A percentile compares a stretch with the other conserved stretches of the same genome.
These are phyloP conservation scores for Leptinotarsa tumamoca DNA, from an alignment of 2,888 invertebrate genomes.

Conservation along the genomic window DNA sequence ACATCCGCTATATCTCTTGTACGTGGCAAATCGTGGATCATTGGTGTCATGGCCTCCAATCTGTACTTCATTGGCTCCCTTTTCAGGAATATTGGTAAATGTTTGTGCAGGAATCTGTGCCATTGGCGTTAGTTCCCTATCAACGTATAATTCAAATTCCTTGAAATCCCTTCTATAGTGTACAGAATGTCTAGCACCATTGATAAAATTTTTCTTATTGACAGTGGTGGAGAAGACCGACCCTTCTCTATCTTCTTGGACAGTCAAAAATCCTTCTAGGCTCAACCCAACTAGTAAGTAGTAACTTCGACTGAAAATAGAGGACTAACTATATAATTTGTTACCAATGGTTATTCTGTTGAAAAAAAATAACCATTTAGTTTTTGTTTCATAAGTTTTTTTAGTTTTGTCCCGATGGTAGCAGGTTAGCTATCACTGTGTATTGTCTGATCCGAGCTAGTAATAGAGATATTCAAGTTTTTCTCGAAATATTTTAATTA, in stretches of 20 bases:
- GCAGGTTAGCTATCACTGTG: too few relatives aligned
- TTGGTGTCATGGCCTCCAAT: conserved; percentile 88
- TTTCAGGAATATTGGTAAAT: conserved; percentile 75
- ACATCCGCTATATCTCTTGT: conserved; percentile 90
- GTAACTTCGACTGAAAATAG: conserved; percentile 76
- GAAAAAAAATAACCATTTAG: too few relatives aligned
- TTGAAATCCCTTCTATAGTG: conserved; percentile 77
- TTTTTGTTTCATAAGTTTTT: too few relatives aligned
- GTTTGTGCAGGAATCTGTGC: conserved; percentile 77
- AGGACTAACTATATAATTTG: background rate
- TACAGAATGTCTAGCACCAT: conserved; percentile 85
- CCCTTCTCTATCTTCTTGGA: conserved; percentile 88
- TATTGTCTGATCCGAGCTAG: too few relatives aligned
- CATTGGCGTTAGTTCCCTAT: conserved; percentile 80
- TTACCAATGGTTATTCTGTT: too few relatives aligned
- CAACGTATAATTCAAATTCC: conserved; percentile 79
- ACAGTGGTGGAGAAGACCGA: conserved; percentile 80
- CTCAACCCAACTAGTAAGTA: conserved; percentile 86
- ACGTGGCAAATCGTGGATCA: conserved; percentile 84
- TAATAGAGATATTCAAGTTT: too few relatives aligned
- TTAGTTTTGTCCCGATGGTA: too few relatives aligned
- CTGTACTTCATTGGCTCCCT: conserved; percentile 85
- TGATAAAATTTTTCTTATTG: conserved; percentile 83
- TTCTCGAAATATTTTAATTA: too few relatives aligned
- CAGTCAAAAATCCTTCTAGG: conserved; percentile 84